Evolutionary conservation across 2,888 invertebrate species (phyloP).

Genomic region (Oligia latruncula): DNA sequence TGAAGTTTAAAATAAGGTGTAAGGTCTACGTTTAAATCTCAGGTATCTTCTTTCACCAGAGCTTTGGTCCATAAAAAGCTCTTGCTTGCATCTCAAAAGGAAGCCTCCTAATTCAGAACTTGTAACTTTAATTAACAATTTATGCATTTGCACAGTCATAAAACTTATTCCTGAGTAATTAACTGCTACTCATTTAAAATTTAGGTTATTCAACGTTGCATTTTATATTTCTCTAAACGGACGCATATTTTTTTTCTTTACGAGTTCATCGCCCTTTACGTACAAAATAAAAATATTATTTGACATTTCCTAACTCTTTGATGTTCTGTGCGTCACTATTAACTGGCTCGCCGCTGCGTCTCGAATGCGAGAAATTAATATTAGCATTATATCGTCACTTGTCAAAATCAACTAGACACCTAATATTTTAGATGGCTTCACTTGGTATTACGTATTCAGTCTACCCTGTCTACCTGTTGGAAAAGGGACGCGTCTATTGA

Average conservation of each 20-base stretch:
- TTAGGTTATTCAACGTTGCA: neutral
- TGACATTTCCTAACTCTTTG: conserved; percentile 71
- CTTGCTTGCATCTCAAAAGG: neutral
- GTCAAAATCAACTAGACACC: conserved; percentile 65
- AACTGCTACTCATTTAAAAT: conserved; percentile 6
- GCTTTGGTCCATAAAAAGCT: neutral
- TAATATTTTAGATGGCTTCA: conserved; percentile 40
- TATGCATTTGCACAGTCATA: neutral
- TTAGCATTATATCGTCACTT: conserved; percentile 66
- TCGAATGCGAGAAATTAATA: conserved; percentile 59
- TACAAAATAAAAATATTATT: conserved; percentile 64
- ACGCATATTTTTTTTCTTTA: conserved; percentile 13
- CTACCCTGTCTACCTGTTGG: conserved; percentile 36
- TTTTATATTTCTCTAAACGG: conserved; percentile 16
- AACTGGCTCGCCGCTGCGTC: conserved; percentile 52
- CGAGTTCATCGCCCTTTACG: conserved; percentile 69
- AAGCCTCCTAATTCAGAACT: neutral
- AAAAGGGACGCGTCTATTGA: conserved; percentile 28
- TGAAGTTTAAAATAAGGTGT: conserved; percentile 24
- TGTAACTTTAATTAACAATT: neutral
- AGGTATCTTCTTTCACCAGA: conserved; percentile 3
- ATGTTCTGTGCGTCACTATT: conserved; percentile 68
- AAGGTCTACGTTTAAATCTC: neutral
- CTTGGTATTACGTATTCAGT: conserved; percentile 39
- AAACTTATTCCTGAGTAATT: neutral